phyloP scores from a whole-genome alignment of 2,888 invertebrate species.

The Tryphoninae sp. region DNA sequence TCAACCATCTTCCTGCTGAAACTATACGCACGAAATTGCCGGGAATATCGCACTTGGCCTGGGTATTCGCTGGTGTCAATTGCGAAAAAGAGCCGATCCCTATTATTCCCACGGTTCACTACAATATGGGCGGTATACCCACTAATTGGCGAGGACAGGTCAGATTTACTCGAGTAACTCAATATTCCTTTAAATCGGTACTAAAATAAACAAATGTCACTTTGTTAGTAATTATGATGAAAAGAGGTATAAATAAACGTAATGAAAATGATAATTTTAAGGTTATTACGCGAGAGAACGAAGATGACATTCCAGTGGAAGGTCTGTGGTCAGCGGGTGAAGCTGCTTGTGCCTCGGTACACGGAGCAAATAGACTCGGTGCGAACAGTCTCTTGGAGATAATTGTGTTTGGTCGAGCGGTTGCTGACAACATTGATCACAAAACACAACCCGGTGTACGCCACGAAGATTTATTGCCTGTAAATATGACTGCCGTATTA shows the following conservation, averaged over 20 bases:
- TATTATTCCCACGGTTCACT: slow-evolving; percentile 98
- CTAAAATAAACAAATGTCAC: too few species aligned
- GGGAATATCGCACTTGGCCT: slow-evolving; percentile 98
- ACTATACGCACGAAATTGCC: slow-evolving; percentile 91
- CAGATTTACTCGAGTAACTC: neutral
- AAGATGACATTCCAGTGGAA: slow-evolving; percentile 87
- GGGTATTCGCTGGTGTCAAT: slow-evolving; percentile 99
- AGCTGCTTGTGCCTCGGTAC: slow-evolving; percentile 96
- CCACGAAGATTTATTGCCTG: slow-evolving; percentile 87
- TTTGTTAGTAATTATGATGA: too few species aligned
- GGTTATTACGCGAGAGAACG: slow-evolving; percentile 85
- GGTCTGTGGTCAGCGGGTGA: slow-evolving; percentile 98
- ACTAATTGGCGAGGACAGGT: slow-evolving; percentile 97
- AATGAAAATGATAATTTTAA: slow-evolving; percentile 52
- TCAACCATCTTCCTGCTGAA: slow-evolving; percentile 96
- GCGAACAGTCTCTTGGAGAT: slow-evolving; percentile 98
- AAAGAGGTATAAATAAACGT: neutral
- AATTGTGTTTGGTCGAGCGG: slow-evolving; percentile 99
- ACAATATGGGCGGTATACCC: slow-evolving; percentile 99
- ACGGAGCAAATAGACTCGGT: slow-evolving; percentile 98
- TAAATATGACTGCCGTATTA: slow-evolving; percentile 77
- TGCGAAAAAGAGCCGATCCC: slow-evolving; percentile 98
- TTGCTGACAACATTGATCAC: slow-evolving; percentile 93
- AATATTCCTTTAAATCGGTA: too few species aligned
- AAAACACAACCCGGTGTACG: slow-evolving; percentile 92